Conservation (phyloP, 92 coral and sea anemone species). For the Heteractis magnifica region DNA sequence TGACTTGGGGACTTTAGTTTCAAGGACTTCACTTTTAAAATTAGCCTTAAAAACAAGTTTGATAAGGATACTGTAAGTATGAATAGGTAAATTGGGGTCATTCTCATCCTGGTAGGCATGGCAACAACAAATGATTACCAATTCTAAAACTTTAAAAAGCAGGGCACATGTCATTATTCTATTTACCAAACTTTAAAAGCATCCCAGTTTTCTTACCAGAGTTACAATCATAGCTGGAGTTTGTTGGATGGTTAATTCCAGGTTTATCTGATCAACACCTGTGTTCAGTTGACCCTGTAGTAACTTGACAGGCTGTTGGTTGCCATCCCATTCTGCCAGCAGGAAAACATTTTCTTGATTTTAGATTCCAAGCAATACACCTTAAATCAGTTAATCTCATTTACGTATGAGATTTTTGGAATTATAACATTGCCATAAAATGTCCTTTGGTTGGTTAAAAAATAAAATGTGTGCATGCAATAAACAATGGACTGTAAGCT, state of each 20-base stretch:
- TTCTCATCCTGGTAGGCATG: too few relatives aligned
- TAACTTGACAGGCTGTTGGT: constrained; percentile 21
- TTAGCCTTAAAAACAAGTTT: constrained; percentile 51
- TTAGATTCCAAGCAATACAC: too few relatives aligned
- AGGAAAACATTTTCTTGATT: too few relatives aligned
- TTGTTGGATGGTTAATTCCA: constrained; percentile 28
- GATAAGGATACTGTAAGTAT: neutral
- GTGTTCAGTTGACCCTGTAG: constrained; percentile 48
- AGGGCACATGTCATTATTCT: too few relatives aligned
- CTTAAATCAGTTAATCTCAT: too few relatives aligned
- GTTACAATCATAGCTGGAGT: neutral
- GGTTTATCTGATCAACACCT: constrained; percentile 18
- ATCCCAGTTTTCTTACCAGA: constrained; percentile 2
- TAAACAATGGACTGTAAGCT: too few relatives aligned
- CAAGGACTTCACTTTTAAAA: constrained; percentile 67
- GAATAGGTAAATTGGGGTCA: neutral
- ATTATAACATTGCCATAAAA: neutral
- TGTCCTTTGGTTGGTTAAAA: neutral
- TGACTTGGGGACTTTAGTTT: constrained; percentile 64
- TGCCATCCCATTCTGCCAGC: constrained; percentile 44
- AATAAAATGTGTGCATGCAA: neutral
- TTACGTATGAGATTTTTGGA: too few relatives aligned
- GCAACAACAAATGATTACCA: too few relatives aligned
- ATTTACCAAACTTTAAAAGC: too few relatives aligned
- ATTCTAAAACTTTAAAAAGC: too few relatives aligned